Percentiles rank a stretch among this genome's conserved stretches.
phyloP scores from a whole-genome alignment of 2,797 vertebrate genomes.

The Enteromius paludinosus region DNA sequence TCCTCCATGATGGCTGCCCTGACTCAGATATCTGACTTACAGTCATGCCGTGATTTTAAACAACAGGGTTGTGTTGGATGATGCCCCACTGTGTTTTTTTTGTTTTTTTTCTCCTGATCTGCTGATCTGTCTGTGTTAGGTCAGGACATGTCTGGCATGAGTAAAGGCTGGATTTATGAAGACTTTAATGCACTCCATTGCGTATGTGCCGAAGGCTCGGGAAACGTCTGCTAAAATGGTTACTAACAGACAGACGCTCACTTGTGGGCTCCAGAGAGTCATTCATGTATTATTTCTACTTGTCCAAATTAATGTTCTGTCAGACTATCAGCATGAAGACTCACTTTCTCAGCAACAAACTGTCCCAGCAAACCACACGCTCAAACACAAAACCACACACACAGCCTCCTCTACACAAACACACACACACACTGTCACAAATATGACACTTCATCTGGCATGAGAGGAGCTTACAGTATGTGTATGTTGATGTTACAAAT shows the following conservation, averaged over 20 bases:
- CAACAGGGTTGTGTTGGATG: slow-evolving; percentile 65
- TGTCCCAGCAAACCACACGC: slow-evolving; percentile 36
- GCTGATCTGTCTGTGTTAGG: slow-evolving; percentile 62
- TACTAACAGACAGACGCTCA: slow-evolving; percentile 64
- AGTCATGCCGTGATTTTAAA: slow-evolving; percentile 56
- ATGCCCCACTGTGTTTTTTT: slow-evolving; percentile 58
- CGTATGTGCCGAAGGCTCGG: slow-evolving; percentile 64
- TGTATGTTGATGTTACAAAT: background rate
- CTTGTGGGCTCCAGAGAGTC: slow-evolving; percentile 63
- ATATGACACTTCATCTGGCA: slow-evolving; percentile 63
- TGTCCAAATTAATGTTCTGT: slow-evolving; percentile 69
- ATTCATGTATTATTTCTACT: slow-evolving; percentile 64
- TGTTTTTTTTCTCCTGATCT: slow-evolving; percentile 73
- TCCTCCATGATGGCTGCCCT: slow-evolving; percentile 71
- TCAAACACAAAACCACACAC: slow-evolving; percentile 33
- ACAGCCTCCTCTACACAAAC: slow-evolving; percentile 20
- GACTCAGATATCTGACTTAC: slow-evolving; percentile 68
- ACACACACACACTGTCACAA: background rate
- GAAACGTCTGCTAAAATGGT: slow-evolving; percentile 69
- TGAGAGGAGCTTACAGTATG: slow-evolving; percentile 65
- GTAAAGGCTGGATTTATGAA: slow-evolving; percentile 76
- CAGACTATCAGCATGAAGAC: slow-evolving; percentile 66
- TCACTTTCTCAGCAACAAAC: slow-evolving; percentile 40
- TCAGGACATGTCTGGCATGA: slow-evolving; percentile 66
- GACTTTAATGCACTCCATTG: slow-evolving; percentile 76